These are phyloP conservation scores for Pagrus major DNA, from an alignment of 2,113 vertebrate species.

Conservation along the genomic window DNA sequence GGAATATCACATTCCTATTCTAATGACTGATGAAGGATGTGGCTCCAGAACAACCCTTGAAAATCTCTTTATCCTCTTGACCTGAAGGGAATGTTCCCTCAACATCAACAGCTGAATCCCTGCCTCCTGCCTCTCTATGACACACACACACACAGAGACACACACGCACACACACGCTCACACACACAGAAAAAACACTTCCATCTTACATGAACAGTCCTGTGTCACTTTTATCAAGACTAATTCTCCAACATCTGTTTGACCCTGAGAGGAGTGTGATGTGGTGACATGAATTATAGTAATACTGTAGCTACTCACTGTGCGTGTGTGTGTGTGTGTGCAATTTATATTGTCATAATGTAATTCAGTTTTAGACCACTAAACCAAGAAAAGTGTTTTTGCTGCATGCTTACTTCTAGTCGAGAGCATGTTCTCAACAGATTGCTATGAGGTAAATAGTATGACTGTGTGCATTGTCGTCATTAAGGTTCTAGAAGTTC, in stretches of 20 bases:
- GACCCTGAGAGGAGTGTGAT: constrained; percentile 46
- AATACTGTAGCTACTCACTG: constrained; percentile 2
- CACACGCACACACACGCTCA: constrained; percentile 28
- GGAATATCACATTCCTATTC: not conserved
- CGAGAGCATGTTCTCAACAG: not conserved
- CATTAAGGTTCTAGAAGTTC: not conserved
- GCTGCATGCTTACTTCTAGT: not conserved
- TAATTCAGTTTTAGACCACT: not conserved
- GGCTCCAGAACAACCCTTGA: not conserved
- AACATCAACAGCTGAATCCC: constrained; percentile 24
- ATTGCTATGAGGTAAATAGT: not conserved
- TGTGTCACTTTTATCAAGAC: constrained; percentile 51
- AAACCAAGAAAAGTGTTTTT: not conserved
- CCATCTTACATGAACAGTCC: constrained; percentile 12
- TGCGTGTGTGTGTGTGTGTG: not conserved
- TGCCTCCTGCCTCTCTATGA: constrained; percentile 6
- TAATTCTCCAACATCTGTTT: constrained; percentile 56
- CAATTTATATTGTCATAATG: not conserved
- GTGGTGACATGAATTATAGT: constrained; percentile 37
- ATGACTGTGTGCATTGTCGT: not conserved
- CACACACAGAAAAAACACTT: constrained; percentile 7
- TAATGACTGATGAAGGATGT: constrained; percentile 7
- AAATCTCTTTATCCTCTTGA: constrained; percentile 44
- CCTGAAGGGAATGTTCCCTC: constrained; percentile 46
- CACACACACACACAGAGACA: constrained; percentile 13